Conservation (phyloP, 1,140 invertebrate species). For the Lithobius niger region DNA sequence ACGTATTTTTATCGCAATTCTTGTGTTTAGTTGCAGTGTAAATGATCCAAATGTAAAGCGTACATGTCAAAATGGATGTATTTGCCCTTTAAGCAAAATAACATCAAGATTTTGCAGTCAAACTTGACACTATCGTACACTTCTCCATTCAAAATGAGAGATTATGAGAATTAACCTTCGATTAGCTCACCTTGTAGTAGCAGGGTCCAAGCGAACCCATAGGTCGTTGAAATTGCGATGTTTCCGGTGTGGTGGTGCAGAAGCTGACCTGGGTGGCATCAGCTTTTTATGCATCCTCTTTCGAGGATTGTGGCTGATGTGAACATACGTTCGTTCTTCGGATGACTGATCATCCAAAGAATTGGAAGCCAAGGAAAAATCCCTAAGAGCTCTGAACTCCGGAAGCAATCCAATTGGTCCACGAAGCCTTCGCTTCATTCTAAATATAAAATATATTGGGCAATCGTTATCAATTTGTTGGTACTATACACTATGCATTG, state of each 20-base stretch:
- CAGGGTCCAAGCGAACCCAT: conserved; percentile 25
- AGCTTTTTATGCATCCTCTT: conserved; percentile 9
- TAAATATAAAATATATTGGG: too few species aligned
- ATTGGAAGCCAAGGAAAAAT: conserved; percentile 15
- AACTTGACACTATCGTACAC: too few species aligned
- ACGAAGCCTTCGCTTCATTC: not conserved
- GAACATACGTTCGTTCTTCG: conserved; percentile 12
- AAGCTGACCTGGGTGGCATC: conserved; percentile 14
- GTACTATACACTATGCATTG: too few species aligned
- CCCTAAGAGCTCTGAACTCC: conserved; percentile 10
- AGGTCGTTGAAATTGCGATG: conserved; percentile 26
- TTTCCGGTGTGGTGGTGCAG: conserved; percentile 12
- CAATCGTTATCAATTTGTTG: too few species aligned
- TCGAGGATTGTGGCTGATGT: conserved; percentile 13
- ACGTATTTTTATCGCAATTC: too few species aligned
- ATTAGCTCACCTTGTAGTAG: conserved; percentile 6
- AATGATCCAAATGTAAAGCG: too few species aligned
- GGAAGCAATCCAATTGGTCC: not conserved
- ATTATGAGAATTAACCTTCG: too few species aligned
- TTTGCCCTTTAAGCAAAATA: too few species aligned
- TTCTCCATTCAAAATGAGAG: too few species aligned
- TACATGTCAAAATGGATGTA: too few species aligned
- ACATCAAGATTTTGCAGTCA: too few species aligned
- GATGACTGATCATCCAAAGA: conserved; percentile 11
- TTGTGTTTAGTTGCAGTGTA: too few species aligned